Conservation (phyloP, 35 echinoderm and acorn worm species). For the Strongylocentrotus purpuratus region DNA sequence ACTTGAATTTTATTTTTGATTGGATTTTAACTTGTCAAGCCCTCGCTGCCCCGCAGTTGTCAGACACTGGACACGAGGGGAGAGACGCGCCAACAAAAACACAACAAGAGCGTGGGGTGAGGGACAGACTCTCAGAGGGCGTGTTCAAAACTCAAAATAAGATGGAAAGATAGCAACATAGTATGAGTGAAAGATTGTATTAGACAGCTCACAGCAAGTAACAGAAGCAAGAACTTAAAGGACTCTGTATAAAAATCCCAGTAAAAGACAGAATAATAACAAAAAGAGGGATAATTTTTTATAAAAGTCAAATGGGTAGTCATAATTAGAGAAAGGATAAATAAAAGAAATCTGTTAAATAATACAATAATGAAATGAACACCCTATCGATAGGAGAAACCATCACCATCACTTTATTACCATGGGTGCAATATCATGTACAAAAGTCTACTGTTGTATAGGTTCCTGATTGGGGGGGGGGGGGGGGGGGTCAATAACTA, state of each 20-base stretch:
- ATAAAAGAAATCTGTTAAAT: background rate
- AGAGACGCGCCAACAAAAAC: background rate
- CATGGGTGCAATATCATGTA: no score
- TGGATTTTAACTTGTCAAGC: slow-evolving; percentile 21
- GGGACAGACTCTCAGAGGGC: background rate
- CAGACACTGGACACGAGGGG: background rate
- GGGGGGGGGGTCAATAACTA: background rate
- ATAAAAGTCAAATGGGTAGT: background rate
- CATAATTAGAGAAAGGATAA: background rate
- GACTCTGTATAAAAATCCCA: background rate
- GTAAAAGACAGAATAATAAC: background rate
- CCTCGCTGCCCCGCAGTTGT: background rate
- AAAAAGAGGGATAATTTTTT: background rate
- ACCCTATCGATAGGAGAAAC: background rate
- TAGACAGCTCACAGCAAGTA: background rate
- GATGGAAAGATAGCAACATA: background rate
- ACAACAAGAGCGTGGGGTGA: background rate
- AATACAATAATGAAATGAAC: background rate
- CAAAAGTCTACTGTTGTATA: background rate
- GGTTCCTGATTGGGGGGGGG: background rate
- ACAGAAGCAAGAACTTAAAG: background rate
- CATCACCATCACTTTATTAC: background rate
- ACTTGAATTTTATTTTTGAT: slow-evolving; percentile 12
- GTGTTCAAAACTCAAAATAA: background rate
- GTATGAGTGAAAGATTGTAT: background rate